Conservation (phyloP, 2,113 vertebrate genomes). For the Aegypius monachus region DNA sequence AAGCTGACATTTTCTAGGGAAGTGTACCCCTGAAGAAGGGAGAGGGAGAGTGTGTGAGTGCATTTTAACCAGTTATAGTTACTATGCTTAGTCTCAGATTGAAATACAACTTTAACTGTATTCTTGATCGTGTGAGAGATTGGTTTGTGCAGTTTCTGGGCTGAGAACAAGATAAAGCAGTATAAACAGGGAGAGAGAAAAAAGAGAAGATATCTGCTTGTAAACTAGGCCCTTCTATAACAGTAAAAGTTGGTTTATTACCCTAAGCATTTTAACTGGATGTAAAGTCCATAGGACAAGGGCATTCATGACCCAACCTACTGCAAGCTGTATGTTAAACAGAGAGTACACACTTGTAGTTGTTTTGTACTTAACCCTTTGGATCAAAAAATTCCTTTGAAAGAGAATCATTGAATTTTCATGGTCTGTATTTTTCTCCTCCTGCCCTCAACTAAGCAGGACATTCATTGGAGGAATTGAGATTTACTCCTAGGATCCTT, state of each 20-base stretch:
- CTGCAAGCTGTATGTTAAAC: neutral
- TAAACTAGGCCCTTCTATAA: neutral
- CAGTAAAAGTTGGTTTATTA: neutral
- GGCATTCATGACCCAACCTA: neutral
- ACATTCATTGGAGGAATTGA: neutral
- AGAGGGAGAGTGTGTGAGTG: neutral
- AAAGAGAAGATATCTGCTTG: neutral
- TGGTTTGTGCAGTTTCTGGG: neutral
- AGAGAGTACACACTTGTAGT: neutral
- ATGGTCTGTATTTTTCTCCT: neutral
- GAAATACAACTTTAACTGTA: neutral
- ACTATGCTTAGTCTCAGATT: neutral
- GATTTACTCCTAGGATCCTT: neutral
- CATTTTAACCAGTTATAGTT: neutral
- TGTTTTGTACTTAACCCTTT: neutral
- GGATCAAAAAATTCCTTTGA: neutral
- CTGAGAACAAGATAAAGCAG: neutral
- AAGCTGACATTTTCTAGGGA: neutral
- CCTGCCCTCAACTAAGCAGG: neutral
- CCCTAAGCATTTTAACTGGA: neutral
- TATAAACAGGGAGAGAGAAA: neutral
- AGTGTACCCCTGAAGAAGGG: fast-evolving
- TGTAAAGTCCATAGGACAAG: neutral
- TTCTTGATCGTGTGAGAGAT: fast-evolving
- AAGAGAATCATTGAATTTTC: neutral